Percentiles rank a stretch among this genome's conserved stretches.
These are phyloP conservation scores for Hypanus sabinus DNA, from an alignment of 2,113 vertebrate genomes.

Conservation along the genomic window DNA sequence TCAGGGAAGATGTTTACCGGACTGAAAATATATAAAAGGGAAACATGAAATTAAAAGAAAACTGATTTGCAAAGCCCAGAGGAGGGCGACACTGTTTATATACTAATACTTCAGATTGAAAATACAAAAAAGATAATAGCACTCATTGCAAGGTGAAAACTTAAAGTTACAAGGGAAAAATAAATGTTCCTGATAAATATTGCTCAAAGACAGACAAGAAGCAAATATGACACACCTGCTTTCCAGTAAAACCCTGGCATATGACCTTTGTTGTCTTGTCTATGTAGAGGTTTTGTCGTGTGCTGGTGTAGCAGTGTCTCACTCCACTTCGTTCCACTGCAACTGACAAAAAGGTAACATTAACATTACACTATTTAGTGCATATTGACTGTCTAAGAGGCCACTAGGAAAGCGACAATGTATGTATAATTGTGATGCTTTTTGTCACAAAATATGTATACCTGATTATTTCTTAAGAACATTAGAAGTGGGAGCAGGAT, in stretches of 20 bases:
- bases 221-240: constrained; percentile 71
- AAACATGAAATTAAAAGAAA: not conserved
- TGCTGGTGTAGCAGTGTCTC: constrained; percentile 72
- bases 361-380: not conserved
- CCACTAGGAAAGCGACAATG: not conserved
- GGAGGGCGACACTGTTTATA: not conserved
- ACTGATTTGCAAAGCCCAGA: not conserved
- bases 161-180: not conserved
- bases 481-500: no score
- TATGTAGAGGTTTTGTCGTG: constrained; percentile 81
- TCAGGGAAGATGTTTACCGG: no score
- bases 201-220: not conserved
- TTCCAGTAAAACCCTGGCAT: constrained; percentile 96
- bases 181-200: not conserved
- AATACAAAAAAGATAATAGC: not conserved
- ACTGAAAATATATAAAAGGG: not conserved
- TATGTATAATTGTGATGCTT: not conserved
- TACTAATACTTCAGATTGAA: not conserved
- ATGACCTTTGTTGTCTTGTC: constrained; percentile 84
- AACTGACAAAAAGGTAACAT: constrained; percentile 40
- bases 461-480: no score
- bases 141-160: not conserved
- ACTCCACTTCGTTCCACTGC: constrained; percentile 83
- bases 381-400: not conserved
- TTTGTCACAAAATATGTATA: no score